Conservation (phyloP, 2,888 invertebrate species). For the Myopa tessellatipennis region DNA sequence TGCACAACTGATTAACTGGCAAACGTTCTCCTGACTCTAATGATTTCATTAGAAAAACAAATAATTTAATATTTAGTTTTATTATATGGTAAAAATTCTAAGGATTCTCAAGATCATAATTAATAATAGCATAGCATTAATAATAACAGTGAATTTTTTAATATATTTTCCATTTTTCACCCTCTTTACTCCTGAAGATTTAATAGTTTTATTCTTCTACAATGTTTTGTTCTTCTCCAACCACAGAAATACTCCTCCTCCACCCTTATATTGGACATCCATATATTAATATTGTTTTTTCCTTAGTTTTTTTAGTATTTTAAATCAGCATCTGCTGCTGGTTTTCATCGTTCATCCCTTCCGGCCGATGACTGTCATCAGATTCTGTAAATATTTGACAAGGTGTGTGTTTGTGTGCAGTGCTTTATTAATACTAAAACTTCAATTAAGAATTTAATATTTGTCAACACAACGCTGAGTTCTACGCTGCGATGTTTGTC, state of each 20-base stretch:
- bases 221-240: not conserved
- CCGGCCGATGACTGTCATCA: not conserved
- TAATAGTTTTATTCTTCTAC: not conserved
- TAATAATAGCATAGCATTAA: not conserved
- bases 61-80: not conserved
- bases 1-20: not conserved
- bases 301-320: not conserved
- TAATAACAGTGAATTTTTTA: not conserved
- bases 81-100: not conserved
- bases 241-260: not conserved
- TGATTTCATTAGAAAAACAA: not conserved
- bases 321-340: conserved; percentile 1
- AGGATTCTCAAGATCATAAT: not conserved
- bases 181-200: not conserved
- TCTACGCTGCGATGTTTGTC: not conserved
- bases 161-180: too few relatives aligned
- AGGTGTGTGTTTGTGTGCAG: conserved; percentile 12
- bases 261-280: not conserved
- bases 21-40: not conserved
- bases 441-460: conserved; percentile 29
- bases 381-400: conserved; percentile 31
- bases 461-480: conserved; percentile 2
- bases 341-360: conserved; percentile 2
- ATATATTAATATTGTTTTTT: not conserved
- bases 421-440: not conserved